A percentile compares a stretch with the other conserved stretches of the same genome.
These are phyloP conservation scores for Sipha maydis DNA, from an alignment of 2,888 invertebrate genomes.

Conservation along the genomic window DNA sequence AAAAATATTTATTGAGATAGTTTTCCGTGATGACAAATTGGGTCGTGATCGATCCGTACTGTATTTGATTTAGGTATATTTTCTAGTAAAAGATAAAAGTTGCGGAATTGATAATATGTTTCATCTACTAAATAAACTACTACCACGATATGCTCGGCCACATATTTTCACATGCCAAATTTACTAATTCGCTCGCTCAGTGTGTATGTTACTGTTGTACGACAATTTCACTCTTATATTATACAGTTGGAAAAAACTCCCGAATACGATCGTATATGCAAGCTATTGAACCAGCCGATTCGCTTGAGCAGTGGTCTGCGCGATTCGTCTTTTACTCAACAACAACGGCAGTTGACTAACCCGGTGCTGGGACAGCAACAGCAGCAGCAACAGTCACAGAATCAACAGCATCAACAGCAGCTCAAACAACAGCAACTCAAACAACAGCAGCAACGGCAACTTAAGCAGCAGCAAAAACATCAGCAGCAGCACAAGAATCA, in stretches of 20 bases:
- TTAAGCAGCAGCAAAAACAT: background rate
- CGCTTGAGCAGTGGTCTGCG: background rate
- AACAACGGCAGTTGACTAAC: constrained; percentile 58
- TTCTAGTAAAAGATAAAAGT: background rate
- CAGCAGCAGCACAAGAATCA: constrained; percentile 48
- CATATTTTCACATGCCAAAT: background rate
- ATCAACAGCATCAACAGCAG: constrained; percentile 66
- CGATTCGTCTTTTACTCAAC: background rate
- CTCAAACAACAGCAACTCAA: constrained; percentile 63
- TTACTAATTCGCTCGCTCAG: background rate
- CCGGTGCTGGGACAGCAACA: constrained; percentile 61
- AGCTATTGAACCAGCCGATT: constrained; percentile 47
- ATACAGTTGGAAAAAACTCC: constrained; percentile 53
- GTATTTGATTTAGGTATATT: background rate
- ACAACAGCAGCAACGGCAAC: constrained; percentile 65
- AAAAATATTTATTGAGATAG: background rate
- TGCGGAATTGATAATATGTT: background rate
- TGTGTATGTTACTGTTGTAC: background rate
- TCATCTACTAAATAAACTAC: no score
- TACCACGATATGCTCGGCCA: no score
- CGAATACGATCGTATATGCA: constrained; percentile 56
- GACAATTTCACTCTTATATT: background rate
- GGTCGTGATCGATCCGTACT: background rate
- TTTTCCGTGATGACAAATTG: background rate
- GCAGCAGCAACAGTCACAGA: constrained; percentile 60